Evolutionary conservation across 2,888 invertebrate genomes (phyloP), one percentile per base, ranked within the genome.

Genomic region (Nasonia oneida): DNA sequence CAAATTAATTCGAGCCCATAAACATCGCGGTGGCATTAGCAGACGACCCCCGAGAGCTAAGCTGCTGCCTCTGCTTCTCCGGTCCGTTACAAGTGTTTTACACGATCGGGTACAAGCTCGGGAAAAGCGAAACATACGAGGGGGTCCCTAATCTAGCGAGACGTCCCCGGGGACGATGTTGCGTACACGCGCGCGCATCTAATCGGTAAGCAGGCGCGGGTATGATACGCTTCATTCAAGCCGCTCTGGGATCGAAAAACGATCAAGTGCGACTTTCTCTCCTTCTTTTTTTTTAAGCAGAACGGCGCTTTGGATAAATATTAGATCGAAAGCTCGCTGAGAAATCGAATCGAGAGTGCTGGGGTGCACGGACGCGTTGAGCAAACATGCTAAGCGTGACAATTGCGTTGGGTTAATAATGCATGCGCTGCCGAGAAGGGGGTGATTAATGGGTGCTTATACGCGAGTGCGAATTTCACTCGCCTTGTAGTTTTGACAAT

Each of bases 101-200:
- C 93, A 90, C 90, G 90, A 89, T n/a, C 81, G 53, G 29, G 18
- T 12, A 70, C 50, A 50, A 80, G 18, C 47, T 18, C 37, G 57
- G 37, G 42, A 42, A 75, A 37, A 75, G 47, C 64, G 78, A 75
- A 64, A 57, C 77, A 37, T 15, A 14, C 33, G 53, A 29, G 64
- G 89, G 90, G 92, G 91, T 92, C 92, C 92, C 92, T 93, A 93
- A 93, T 93, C 93, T 92, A 93, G 90, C 93, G 93, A 92, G 91
- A 92, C 92, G 91, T 93, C 90, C 89, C 89, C 82, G 83, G 89
- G 90, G 88, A 85, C 84, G 88, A 85, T 83, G 61, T 86, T 73
- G 57, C 50, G 73, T 67, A 47, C 29, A 29, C n/a, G n/a, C 23
- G 18, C 2, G 8, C 64, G 12, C 8, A 33, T 67, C 29, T 67